Percentiles rank a stretch among this genome's conserved stretches.
phyloP scores from a whole-genome alignment of 2,888 invertebrate genomes.

The Odiellus spinosus region DNA sequence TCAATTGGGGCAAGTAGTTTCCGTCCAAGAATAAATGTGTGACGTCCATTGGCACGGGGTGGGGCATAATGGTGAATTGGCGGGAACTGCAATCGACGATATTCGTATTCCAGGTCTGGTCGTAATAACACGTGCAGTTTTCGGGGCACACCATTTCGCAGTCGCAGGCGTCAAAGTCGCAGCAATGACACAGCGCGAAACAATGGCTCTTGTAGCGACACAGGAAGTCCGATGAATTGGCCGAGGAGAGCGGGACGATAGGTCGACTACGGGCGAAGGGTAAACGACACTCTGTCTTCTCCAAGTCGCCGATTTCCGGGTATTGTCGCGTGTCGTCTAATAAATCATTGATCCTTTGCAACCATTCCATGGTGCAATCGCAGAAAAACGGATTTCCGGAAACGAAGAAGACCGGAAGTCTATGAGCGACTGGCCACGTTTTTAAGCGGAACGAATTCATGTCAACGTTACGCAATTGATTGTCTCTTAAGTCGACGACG shows the following conservation, averaged over 20 bases:
- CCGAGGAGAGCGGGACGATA: slow-evolving; percentile 57
- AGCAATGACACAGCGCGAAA: slow-evolving; percentile 72
- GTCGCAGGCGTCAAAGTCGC: slow-evolving; percentile 79
- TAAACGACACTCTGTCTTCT: slow-evolving; percentile 63
- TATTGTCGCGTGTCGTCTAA: slow-evolving; percentile 46
- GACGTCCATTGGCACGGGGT: slow-evolving; percentile 75
- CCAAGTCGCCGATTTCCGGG: slow-evolving; percentile 63
- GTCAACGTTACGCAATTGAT: slow-evolving; percentile 76
- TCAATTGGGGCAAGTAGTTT: slow-evolving; percentile 55
- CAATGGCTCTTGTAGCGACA: slow-evolving; percentile 72
- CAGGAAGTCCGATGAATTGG: slow-evolving; percentile 62
- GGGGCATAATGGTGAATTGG: slow-evolving; percentile 38
- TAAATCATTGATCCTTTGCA: slow-evolving; percentile 59
- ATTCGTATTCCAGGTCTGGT: slow-evolving; percentile 70
- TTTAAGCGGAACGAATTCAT: slow-evolving; percentile 68
- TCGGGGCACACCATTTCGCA: slow-evolving; percentile 81
- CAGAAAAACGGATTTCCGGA: slow-evolving; percentile 73
- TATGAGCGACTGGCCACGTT: slow-evolving; percentile 50
- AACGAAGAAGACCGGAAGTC: slow-evolving; percentile 63
- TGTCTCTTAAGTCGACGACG: slow-evolving; percentile 78
- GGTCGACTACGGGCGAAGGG: slow-evolving; percentile 57
- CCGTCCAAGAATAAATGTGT: slow-evolving; percentile 75
- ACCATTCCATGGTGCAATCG: slow-evolving; percentile 81
- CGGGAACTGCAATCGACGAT: slow-evolving; percentile 65
- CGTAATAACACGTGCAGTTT: slow-evolving; percentile 75